Evolutionary conservation across 2,113 vertebrate genomes (phyloP).

Genomic region (Cinclus mexicanus): DNA sequence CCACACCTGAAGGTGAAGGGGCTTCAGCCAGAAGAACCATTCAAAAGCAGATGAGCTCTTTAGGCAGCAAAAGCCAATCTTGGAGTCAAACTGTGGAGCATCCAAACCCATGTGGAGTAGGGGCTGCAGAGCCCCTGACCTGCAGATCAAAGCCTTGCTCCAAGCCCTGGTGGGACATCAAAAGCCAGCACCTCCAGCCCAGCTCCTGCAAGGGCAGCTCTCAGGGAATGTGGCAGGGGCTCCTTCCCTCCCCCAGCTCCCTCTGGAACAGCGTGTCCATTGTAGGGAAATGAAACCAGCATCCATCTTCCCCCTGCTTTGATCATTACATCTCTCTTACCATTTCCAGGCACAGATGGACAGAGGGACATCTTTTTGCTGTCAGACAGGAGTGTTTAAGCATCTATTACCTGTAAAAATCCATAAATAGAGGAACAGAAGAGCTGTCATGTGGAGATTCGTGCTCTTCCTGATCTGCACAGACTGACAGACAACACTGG

Average conservation of each 20-base stretch:
- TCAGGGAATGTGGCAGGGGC: not conserved
- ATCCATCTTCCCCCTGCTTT: not conserved
- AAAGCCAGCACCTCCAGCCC: not conserved
- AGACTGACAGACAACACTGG: not conserved
- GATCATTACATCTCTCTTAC: fast-evolving
- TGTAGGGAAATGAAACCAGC: not conserved
- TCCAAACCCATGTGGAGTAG: not conserved
- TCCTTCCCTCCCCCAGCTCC: not conserved
- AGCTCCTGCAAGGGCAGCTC: not conserved
- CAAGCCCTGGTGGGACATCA: not conserved
- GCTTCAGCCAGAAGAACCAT: not conserved
- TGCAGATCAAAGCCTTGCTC: constrained; percentile 16
- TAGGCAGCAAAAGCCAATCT: not conserved
- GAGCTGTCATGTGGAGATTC: fast-evolving
- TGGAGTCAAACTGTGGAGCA: not conserved
- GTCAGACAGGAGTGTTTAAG: not conserved
- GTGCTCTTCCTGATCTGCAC: not conserved
- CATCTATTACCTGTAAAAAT: not conserved
- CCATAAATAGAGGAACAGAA: not conserved
- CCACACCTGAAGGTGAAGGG: not conserved
- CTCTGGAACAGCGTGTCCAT: not conserved
- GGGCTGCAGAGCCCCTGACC: not conserved
- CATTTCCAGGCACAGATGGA: not conserved
- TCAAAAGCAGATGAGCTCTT: constrained; percentile 23
- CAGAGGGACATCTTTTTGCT: not conserved